These are phyloP conservation scores for Egretta garzetta DNA, from an alignment of 2,113 vertebrate genomes.

Conservation along the genomic window DNA sequence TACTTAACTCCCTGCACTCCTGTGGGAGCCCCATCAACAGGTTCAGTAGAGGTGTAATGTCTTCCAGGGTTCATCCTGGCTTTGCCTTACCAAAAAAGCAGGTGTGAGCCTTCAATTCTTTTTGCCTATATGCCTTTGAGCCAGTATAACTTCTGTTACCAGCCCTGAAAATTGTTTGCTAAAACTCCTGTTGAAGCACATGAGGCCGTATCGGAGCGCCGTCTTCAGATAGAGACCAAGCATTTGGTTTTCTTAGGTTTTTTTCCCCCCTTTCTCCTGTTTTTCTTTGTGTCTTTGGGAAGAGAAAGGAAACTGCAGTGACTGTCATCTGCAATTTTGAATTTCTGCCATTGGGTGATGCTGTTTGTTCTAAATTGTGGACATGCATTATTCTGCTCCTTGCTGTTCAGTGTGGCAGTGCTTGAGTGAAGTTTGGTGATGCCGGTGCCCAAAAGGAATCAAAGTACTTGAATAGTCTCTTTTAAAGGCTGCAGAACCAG, in stretches of 20 bases:
- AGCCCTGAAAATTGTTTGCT: not conserved
- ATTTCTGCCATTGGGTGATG: slow-evolving; percentile 50
- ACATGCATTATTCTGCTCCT: not conserved
- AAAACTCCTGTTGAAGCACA: not conserved
- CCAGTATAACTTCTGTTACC: not conserved
- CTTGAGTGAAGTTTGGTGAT: not conserved
- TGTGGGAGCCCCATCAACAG: rapidly evolving
- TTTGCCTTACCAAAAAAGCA: not conserved
- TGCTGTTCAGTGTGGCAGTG: not conserved
- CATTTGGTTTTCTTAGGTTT: not conserved
- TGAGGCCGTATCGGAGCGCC: not conserved
- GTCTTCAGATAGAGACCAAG: not conserved
- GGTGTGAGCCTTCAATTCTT: not conserved
- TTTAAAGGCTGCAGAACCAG: not conserved
- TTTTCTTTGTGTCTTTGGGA: not conserved
- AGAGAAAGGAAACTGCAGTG: not conserved
- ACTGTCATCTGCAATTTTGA: not conserved
- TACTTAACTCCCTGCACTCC: not conserved
- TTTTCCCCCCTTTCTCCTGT: not conserved
- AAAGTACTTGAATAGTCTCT: not conserved
- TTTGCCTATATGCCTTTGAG: not conserved
- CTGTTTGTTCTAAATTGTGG: slow-evolving; percentile 15
- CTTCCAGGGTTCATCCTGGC: not conserved
- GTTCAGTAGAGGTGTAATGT: not conserved
- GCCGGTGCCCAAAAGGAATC: not conserved